phyloP scores from a whole-genome alignment of 2,797 vertebrate species.

The Sebastes goodei region DNA sequence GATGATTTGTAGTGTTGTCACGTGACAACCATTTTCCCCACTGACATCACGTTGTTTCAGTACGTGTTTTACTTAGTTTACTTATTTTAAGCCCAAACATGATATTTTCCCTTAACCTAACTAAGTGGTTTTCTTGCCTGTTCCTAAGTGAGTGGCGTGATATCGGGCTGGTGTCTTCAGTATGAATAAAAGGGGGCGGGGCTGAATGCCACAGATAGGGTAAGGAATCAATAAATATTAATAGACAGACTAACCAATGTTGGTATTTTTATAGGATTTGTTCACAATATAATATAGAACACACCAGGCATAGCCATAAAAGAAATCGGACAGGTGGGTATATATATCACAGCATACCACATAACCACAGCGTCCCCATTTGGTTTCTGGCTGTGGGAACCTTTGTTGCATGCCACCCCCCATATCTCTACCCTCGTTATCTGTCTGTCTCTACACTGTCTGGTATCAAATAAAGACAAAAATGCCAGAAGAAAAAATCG shows the following conservation, averaged over 20 bases:
- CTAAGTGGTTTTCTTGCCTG: too few species aligned
- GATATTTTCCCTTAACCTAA: too few species aligned
- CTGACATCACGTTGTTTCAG: too few species aligned
- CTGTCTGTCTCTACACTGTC: background rate
- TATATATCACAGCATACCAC: background rate
- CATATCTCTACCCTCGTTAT: background rate
- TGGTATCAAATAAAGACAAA: background rate
- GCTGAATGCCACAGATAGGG: background rate
- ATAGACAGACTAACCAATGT: background rate
- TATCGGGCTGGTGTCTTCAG: too few species aligned
- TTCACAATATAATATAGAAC: background rate
- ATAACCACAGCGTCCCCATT: background rate
- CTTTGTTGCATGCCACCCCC: background rate
- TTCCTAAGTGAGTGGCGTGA: too few species aligned
- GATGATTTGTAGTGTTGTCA: too few species aligned
- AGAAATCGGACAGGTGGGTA: background rate
- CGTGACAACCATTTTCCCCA: too few species aligned
- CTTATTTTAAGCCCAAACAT: too few species aligned
- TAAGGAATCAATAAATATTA: background rate
- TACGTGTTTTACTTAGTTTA: too few species aligned
- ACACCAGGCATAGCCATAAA: background rate
- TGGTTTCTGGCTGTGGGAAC: background rate
- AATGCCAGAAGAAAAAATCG: background rate
- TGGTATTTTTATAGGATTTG: background rate
- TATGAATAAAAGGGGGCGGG: background rate